These are phyloP conservation scores for Drosophila insularis DNA, from an alignment of 1,140 invertebrate species.

Conservation along the genomic window DNA sequence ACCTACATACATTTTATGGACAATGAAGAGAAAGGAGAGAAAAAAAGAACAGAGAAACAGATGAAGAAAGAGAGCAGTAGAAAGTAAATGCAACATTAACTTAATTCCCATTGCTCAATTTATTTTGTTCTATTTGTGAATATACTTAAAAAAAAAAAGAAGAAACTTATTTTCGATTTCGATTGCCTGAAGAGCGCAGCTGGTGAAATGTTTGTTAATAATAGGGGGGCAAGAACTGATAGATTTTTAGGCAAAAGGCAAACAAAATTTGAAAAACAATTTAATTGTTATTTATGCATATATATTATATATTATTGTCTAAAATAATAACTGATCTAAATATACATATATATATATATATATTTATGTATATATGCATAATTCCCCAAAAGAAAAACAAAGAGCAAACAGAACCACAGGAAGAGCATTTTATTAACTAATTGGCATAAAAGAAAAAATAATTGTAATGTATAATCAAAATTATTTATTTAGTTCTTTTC, in stretches of 20 bases:
- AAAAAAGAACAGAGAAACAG: not conserved
- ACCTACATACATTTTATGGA: not conserved
- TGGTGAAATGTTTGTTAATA: not conserved
- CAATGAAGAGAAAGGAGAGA: no score
- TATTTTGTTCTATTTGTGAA: not conserved
- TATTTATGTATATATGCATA: no score
- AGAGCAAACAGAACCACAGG: not conserved
- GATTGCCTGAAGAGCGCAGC: no score
- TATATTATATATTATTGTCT: no score
- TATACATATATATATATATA: no score
- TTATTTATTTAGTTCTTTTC: not conserved
- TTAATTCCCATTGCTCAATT: not conserved
- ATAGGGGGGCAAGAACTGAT: constrained; percentile 38
- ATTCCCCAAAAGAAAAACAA: not conserved
- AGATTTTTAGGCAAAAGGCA: constrained; percentile 1
- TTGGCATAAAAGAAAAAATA: not conserved
- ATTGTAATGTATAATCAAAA: constrained; percentile 10
- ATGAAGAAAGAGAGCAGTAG: not conserved
- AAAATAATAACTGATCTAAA: no score
- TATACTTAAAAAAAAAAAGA: not conserved
- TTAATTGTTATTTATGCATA: not conserved
- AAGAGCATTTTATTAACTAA: not conserved
- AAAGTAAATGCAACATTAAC: not conserved
- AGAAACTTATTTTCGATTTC: no score
- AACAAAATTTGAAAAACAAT: not conserved